These are phyloP conservation scores for Sternarchorhynchus goeldii DNA, from an alignment of 2,797 vertebrate species.

Conservation along the genomic window DNA sequence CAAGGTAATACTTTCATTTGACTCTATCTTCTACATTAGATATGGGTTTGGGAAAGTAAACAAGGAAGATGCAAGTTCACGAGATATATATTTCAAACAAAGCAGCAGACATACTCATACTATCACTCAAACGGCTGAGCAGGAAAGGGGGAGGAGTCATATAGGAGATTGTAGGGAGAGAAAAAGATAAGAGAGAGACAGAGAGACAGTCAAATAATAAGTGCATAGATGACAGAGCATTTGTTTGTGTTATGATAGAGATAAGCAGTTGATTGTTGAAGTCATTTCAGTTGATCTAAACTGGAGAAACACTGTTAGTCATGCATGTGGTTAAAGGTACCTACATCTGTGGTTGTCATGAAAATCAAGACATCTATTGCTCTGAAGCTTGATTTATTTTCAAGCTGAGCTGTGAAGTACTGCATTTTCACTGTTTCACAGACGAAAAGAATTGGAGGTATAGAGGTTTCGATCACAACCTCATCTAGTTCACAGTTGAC, in stretches of 20 bases:
- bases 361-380: conserved; percentile 17
- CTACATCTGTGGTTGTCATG: conserved; percentile 36
- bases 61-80: conserved; percentile 91
- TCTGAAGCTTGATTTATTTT: background rate
- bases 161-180: conserved; percentile 68
- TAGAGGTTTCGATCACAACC: background rate
- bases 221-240: conserved; percentile 44
- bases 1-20: conserved; percentile 93
- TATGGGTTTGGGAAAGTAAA: conserved; percentile 84
- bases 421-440: background rate
- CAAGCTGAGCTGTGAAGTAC: background rate
- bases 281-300: conserved; percentile 13
- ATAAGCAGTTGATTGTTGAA: conserved; percentile 22
- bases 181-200: conserved; percentile 57
- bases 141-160: conserved; percentile 62
- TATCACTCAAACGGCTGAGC: conserved; percentile 87
- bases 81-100: conserved; percentile 88
- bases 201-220: conserved; percentile 59
- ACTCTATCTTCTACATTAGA: conserved; percentile 96
- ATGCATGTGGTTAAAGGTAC: conserved; percentile 65
- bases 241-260: conserved; percentile 47
- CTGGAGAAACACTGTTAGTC: conserved; percentile 61
- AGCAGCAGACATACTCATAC: conserved; percentile 94
- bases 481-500: conserved; percentile 6
- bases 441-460: background rate